These are phyloP conservation scores for Petaurus breviceps DNA, from an alignment of 2,113 vertebrate species.

Conservation along the genomic window DNA sequence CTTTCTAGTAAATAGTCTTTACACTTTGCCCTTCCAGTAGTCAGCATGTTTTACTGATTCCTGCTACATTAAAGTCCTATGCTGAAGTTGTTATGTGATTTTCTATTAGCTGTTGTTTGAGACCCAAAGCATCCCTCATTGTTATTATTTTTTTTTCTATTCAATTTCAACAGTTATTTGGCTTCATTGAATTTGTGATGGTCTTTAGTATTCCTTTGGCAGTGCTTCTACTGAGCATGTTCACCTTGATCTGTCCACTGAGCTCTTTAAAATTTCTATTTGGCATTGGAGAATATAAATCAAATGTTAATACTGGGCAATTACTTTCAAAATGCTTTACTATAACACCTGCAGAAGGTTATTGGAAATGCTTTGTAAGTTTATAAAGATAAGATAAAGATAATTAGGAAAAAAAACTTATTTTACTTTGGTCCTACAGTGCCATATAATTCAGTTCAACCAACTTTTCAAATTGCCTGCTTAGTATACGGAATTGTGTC, in stretches of 20 bases:
- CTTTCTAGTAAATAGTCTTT: background rate
- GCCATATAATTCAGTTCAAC: background rate
- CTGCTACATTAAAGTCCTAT: constrained; percentile 37
- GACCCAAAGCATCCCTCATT: constrained; percentile 62
- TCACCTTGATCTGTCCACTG: constrained; percentile 13
- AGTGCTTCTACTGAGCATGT: constrained; percentile 30
- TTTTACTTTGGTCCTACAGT: background rate
- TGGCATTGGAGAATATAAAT: background rate
- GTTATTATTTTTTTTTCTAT: constrained; percentile 55
- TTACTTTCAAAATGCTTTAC: background rate
- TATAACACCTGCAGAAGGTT: background rate
- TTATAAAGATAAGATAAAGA: background rate
- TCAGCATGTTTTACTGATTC: constrained; percentile 56
- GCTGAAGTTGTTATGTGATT: constrained; percentile 49
- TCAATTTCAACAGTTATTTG: constrained; percentile 56
- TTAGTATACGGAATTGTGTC: background rate
- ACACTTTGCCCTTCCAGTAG: constrained; percentile 23
- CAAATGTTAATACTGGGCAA: background rate
- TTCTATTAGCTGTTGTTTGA: constrained; percentile 72
- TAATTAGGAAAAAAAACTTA: background rate
- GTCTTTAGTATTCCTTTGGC: constrained; percentile 33
- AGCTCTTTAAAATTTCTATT: background rate
- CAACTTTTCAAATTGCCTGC: background rate
- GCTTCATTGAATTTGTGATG: constrained; percentile 43
- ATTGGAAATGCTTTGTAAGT: background rate